Evolutionary conservation across 2,113 vertebrate species (phyloP).

Genomic region (Gorilla gorilla): DNA sequence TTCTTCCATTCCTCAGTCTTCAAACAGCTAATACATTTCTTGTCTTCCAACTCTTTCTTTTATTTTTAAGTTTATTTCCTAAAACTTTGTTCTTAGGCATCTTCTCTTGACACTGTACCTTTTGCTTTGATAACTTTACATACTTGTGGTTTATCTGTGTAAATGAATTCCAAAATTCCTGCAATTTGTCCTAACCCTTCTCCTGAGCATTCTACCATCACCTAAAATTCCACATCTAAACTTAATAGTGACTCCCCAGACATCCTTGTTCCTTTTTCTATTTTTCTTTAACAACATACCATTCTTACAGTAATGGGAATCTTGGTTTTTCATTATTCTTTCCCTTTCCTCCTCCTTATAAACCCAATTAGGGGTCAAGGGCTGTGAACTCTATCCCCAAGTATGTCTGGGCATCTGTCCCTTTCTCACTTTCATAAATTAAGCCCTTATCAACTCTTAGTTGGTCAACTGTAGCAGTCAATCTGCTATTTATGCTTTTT

Average conservation of each 20-base stretch:
- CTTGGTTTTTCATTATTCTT: neutral
- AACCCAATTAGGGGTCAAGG: neutral
- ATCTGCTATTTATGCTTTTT: neutral
- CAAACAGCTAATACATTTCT: neutral
- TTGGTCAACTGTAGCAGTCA: neutral
- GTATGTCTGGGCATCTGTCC: neutral
- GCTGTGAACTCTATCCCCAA: conserved; percentile 1
- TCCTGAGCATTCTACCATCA: neutral
- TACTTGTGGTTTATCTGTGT: neutral
- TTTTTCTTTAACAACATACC: neutral
- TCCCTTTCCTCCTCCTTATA: neutral
- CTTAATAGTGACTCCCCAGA: neutral
- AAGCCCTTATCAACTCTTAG: neutral
- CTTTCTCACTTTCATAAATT: conserved; percentile 30
- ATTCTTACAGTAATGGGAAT: neutral
- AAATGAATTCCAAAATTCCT: neutral
- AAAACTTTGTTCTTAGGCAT: conserved; percentile 10
- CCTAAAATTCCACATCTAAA: conserved; percentile 6
- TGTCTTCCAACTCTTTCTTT: neutral
- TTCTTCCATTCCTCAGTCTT: neutral
- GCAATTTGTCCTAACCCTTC: neutral
- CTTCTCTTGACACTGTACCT: neutral
- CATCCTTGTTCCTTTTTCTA: neutral
- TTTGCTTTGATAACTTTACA: neutral
- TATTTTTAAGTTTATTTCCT: neutral